A percentile compares a stretch with the other conserved stretches of the same genome.
These are phyloP conservation scores for Phrynosoma platyrhinos DNA, from an alignment of 2,113 vertebrate genomes.

Conservation along the genomic window DNA sequence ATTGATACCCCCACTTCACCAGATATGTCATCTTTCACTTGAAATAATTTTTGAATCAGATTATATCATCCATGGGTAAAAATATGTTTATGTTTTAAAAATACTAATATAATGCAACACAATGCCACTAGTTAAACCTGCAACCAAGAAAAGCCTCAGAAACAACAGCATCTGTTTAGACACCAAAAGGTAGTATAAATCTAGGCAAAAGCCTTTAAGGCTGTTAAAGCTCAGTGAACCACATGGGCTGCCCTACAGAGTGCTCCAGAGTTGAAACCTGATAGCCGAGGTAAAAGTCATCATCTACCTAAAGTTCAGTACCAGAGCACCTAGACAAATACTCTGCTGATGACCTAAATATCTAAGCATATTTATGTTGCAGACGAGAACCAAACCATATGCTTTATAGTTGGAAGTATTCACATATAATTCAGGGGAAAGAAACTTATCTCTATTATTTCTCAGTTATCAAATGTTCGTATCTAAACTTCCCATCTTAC, in stretches of 20 bases:
- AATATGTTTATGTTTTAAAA: neutral
- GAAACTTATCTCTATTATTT: neutral
- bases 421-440: neutral
- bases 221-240: neutral
- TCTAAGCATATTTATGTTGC: neutral
- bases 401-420: neutral
- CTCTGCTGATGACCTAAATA: neutral
- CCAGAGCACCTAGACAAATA: neutral
- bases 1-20: neutral
- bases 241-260: too few relatives aligned
- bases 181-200: neutral
- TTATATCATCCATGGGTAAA: neutral
- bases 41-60: neutral
- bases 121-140: neutral
- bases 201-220: neutral
- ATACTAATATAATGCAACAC: neutral
- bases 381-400: neutral
- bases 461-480: neutral
- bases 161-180: neutral
- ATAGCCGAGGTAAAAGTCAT: neutral
- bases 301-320: too few relatives aligned
- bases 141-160: neutral
- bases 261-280: neutral
- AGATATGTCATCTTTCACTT: neutral
- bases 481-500: neutral